These are phyloP conservation scores for Rhamnusium bicolor DNA, from an alignment of 2,888 invertebrate species.

Conservation along the genomic window DNA sequence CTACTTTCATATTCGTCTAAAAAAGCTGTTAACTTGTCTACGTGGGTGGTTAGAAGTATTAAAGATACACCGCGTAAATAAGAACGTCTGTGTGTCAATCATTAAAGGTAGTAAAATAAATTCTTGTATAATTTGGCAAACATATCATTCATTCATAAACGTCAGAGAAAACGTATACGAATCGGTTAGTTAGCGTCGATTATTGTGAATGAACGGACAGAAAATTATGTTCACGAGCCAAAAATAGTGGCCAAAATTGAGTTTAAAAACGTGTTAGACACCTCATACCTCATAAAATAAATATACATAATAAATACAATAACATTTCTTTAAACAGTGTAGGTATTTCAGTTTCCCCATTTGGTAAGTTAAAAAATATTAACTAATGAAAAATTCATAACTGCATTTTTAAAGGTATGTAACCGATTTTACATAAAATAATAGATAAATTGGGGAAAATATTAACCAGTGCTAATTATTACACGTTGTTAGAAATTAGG, in stretches of 20 bases:
- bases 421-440: no score
- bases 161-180: not conserved
- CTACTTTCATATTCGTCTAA: not conserved
- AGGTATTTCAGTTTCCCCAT: not conserved
- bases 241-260: not conserved
- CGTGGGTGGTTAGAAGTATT: not conserved
- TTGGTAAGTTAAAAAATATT: not conserved
- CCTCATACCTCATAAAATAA: no score
- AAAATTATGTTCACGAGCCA: not conserved
- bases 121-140: not conserved
- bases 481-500: no score
- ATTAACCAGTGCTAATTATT: no score
- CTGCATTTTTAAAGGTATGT: no score
- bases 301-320: no score
- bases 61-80: not conserved
- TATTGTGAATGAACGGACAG: not conserved
- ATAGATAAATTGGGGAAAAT: no score
- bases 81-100: not conserved
- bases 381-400: no score
- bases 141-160: slow-evolving; percentile 9
- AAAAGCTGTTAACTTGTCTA: not conserved
- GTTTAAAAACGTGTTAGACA: not conserved
- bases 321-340: not conserved
- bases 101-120: not conserved
- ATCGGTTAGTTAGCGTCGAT: not conserved